Percentiles rank a stretch among this genome's conserved stretches.
These are phyloP conservation scores for Harpagifer antarcticus DNA, from an alignment of 2,797 vertebrate genomes.

Conservation along the genomic window DNA sequence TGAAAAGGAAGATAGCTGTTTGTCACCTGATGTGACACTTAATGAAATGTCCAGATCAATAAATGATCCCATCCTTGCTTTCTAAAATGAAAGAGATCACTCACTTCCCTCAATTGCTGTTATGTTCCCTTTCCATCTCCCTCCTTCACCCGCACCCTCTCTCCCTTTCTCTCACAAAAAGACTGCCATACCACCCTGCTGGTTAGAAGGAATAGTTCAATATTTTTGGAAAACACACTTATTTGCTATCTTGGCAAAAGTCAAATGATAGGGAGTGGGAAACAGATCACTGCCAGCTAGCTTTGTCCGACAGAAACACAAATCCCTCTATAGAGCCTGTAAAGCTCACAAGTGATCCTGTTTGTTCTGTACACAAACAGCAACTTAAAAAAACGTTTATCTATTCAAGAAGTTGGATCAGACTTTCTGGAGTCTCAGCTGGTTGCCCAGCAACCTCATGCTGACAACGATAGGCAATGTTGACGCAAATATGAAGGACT, in stretches of 20 bases:
- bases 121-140: constrained; percentile 21
- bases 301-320: not conserved
- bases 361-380: not conserved
- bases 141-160: not conserved
- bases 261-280: not conserved
- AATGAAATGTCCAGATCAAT: constrained; percentile 73
- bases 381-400: not conserved
- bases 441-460: constrained; percentile 26
- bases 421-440: not conserved
- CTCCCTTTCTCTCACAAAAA: constrained; percentile 23
- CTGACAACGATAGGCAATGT: constrained; percentile 3
- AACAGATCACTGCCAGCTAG: not conserved
- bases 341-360: constrained; percentile 1
- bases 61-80: constrained; percentile 79
- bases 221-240: constrained; percentile 12
- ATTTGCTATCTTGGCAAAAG: not conserved
- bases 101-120: constrained; percentile 67
- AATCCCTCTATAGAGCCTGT: not conserved
- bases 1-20: constrained; percentile 55
- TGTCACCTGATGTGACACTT: constrained; percentile 75
- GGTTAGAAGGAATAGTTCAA: constrained; percentile 7
- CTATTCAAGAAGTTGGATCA: not conserved
- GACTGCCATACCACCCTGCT: not conserved
- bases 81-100: constrained; percentile 84
- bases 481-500: not conserved